Evolutionary conservation across 2,797 vertebrate species (phyloP).

Genomic region (Aulostomus chinensis): DNA sequence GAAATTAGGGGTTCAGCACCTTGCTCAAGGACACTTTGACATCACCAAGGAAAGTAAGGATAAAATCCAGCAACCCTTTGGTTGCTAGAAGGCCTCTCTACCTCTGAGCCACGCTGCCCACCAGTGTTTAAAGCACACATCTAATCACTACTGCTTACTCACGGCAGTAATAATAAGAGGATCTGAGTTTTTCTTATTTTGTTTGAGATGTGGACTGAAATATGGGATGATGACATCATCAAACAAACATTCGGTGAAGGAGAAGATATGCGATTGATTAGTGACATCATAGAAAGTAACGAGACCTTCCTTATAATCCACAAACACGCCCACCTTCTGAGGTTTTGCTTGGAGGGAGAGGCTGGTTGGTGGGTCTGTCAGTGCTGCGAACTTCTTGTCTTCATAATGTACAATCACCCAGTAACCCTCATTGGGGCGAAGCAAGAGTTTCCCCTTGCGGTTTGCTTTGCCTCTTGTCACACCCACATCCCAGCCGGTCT

Average conservation of each 20-base stretch:
- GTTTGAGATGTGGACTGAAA: conserved; percentile 48
- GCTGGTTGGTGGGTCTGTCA: not conserved
- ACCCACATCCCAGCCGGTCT: conserved; percentile 45
- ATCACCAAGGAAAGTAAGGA: no score
- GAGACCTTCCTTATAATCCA: conserved; percentile 51
- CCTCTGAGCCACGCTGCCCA: no score
- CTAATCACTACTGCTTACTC: no score
- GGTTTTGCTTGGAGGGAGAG: conserved; percentile 28
- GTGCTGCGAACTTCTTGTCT: conserved; percentile 20
- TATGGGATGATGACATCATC: conserved; percentile 43
- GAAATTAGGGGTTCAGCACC: no score
- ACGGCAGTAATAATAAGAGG: conserved; percentile 52
- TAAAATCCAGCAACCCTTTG: no score
- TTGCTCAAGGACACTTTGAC: no score
- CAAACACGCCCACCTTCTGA: conserved; percentile 56
- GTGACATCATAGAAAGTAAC: conserved; percentile 61
- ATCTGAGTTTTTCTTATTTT: conserved; percentile 20
- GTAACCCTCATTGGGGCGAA: conserved; percentile 33
- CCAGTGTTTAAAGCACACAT: no score
- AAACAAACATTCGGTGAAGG: conserved; percentile 52
- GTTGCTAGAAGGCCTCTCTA: no score
- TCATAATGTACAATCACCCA: conserved; percentile 41
- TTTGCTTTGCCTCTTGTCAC: conserved; percentile 26
- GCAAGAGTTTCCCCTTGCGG: conserved; percentile 19
- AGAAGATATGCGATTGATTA: conserved; percentile 39